A percentile compares a stretch with the other conserved stretches of the same genome.
phyloP scores from a whole-genome alignment of 2,113 vertebrate species.

The Sminthopsis crassicaudata region DNA sequence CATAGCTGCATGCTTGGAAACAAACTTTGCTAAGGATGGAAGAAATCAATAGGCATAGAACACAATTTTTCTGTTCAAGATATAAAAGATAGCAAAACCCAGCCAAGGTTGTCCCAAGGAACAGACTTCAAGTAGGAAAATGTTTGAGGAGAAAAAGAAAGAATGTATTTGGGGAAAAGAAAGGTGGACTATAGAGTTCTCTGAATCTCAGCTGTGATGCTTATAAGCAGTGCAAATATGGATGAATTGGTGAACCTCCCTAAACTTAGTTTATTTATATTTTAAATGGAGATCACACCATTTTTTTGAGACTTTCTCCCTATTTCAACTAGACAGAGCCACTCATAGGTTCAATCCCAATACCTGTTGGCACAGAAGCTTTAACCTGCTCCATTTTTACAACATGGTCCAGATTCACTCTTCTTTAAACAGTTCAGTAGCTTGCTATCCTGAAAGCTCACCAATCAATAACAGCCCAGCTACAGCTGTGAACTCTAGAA shows the following conservation, averaged over 20 bases:
- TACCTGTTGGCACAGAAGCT: not conserved
- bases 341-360: too few species aligned
- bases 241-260: not conserved
- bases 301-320: not conserved
- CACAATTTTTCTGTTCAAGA: too few species aligned
- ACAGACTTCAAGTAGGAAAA: too few species aligned
- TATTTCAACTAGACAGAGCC: too few species aligned
- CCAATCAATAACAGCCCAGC: not conserved
- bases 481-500: not conserved
- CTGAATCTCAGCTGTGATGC: too few species aligned
- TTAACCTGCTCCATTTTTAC: not conserved
- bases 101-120: too few species aligned
- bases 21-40: too few species aligned
- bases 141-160: too few species aligned
- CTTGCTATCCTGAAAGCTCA: not conserved
- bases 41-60: too few species aligned
- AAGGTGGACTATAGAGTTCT: not conserved
- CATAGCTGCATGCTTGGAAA: too few species aligned
- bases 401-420: not conserved
- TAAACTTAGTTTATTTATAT: not conserved
- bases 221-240: not conserved
- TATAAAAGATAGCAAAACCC: too few species aligned
- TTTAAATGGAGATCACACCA: not conserved
- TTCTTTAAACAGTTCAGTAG: not conserved
- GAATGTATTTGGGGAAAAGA: not conserved